Conservation (phyloP, 2,797 vertebrate genomes). For the Periparus ater region DNA sequence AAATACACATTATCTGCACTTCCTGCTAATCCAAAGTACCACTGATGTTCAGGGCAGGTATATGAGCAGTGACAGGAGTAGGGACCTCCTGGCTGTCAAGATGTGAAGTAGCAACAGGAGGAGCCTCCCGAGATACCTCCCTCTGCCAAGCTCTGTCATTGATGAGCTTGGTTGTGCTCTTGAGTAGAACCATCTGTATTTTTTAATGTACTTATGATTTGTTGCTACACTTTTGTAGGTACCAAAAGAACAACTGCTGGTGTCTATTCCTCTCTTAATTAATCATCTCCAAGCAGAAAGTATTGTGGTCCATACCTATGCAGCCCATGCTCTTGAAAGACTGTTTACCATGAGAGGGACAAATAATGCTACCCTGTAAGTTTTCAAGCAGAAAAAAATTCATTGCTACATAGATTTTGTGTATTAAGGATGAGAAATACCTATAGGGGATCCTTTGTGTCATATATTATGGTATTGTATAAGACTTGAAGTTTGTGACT, state of each 20-base stretch:
- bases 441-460: neutral
- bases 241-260: conserved; percentile 93
- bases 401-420: neutral
- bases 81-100: neutral
- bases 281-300: conserved; percentile 92
- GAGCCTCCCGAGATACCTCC: neutral
- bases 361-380: conserved; percentile 91
- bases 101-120: neutral
- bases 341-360: conserved; percentile 96
- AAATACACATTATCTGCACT: neutral
- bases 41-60: neutral
- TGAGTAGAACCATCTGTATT: neutral
- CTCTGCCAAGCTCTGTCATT: neutral
- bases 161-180: neutral
- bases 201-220: neutral
- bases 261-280: conserved; percentile 91
- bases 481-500: neutral
- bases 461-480: neutral
- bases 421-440: neutral
- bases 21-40: neutral
- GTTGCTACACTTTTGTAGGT: conserved; percentile 78
- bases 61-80: fast-evolving
- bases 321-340: conserved; percentile 94
- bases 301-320: conserved; percentile 94
- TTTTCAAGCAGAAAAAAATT: neutral